Conservation (phyloP, 2,797 vertebrate species). For the Pseudochaenichthys georgianus region DNA sequence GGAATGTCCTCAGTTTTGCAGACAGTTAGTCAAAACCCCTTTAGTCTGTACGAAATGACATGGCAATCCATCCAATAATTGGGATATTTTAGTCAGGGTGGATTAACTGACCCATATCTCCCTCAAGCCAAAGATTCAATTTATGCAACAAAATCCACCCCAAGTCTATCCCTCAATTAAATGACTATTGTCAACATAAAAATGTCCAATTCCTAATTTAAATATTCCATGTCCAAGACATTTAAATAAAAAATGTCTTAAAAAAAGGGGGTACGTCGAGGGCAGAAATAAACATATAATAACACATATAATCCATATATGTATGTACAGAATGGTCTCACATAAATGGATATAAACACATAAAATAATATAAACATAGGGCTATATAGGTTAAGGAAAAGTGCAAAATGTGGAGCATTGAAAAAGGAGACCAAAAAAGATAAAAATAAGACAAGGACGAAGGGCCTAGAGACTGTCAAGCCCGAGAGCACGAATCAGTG, state of each 20-base stretch:
- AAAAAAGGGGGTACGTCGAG: background rate
- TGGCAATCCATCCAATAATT: background rate
- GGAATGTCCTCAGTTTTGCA: slow-evolving; percentile 1
- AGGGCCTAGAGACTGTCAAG: slow-evolving; percentile 17
- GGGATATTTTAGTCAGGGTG: background rate
- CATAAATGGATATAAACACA: too few relatives aligned
- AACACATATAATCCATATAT: too few relatives aligned
- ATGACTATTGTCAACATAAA: background rate
- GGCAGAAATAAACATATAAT: too few relatives aligned
- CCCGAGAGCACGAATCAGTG: slow-evolving; percentile 53
- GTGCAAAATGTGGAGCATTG: background rate
- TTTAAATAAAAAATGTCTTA: background rate
- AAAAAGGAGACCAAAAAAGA: background rate
- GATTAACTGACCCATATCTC: background rate
- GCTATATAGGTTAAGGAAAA: background rate
- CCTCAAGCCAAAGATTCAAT: background rate
- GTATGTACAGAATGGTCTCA: too few relatives aligned
- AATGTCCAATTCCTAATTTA: background rate
- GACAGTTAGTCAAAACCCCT: background rate
- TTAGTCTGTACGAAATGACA: background rate
- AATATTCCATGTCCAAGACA: background rate
- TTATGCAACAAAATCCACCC: background rate
- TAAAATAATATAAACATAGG: background rate
- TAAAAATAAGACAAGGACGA: slow-evolving; percentile 8
- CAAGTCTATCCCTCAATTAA: background rate